Conservation (phyloP, 2,888 invertebrate genomes). For the Branchellion lobata region DNA sequence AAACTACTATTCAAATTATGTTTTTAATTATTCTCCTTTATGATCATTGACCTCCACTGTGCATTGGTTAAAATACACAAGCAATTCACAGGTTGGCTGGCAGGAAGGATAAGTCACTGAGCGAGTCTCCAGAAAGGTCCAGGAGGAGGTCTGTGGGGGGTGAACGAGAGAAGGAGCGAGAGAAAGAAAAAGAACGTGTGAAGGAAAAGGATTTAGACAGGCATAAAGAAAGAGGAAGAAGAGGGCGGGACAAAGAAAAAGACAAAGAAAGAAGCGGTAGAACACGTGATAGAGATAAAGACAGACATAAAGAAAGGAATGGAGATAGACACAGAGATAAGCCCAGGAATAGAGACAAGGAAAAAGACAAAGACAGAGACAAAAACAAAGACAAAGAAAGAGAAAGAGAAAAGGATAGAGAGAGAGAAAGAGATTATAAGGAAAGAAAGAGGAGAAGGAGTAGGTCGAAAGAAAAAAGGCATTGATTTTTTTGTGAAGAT, state of each 20-base stretch:
- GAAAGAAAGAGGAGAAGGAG: conserved; percentile 46
- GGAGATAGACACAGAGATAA: conserved; percentile 28
- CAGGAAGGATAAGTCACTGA: background rate
- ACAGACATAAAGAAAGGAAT: conserved; percentile 22
- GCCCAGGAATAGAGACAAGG: conserved; percentile 43
- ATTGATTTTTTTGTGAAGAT: background rate
- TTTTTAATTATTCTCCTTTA: background rate
- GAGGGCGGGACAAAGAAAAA: conserved; percentile 13
- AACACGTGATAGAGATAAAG: conserved; percentile 26
- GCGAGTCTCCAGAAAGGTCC: background rate
- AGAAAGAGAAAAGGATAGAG: conserved; percentile 17
- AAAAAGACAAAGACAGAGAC: conserved; percentile 9
- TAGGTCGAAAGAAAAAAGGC: conserved; percentile 41
- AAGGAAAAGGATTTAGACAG: conserved; percentile 6
- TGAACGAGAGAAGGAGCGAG: conserved; percentile 46
- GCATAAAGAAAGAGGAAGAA: conserved; percentile 57
- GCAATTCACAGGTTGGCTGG: background rate
- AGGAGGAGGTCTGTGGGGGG: conserved; percentile 30
- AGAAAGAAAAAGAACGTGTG: too few relatives aligned
- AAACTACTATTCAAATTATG: background rate
- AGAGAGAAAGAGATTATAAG: conserved; percentile 37
- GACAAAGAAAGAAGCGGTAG: conserved; percentile 56
- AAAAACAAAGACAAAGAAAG: conserved; percentile 12
- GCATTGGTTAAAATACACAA: background rate
- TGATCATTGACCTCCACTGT: background rate